Evolutionary conservation across 2,888 invertebrate genomes (phyloP).

Genomic region (Zelleria hepariella): DNA sequence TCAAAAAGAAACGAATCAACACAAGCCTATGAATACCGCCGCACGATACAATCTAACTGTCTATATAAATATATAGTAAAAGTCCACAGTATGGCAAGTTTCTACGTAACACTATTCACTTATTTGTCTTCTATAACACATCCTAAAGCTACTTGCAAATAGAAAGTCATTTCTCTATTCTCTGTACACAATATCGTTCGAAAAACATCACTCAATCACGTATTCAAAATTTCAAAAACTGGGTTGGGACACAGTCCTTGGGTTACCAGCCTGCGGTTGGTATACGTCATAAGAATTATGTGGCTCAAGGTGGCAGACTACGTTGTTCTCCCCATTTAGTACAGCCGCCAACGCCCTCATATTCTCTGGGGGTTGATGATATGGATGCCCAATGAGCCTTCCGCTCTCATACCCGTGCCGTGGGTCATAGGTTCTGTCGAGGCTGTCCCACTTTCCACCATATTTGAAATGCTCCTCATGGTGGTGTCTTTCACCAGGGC

Average conservation of each 20-base stretch:
- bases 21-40: constrained; percentile 14
- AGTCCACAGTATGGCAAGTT: constrained; percentile 70
- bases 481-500: constrained; percentile 75
- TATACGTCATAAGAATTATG: constrained; percentile 70
- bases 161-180: constrained; percentile 54
- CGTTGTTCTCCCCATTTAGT: constrained; percentile 86
- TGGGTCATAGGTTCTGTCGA: constrained; percentile 64
- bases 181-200: constrained; percentile 41
- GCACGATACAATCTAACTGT: constrained; percentile 29
- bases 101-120: constrained; percentile 61
- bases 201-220: constrained; percentile 25
- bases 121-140: constrained; percentile 37
- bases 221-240: constrained; percentile 49
- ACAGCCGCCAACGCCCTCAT: constrained; percentile 81
- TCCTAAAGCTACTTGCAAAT: constrained; percentile 60
- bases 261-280: constrained; percentile 56
- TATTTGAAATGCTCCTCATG: constrained; percentile 66
- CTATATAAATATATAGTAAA: constrained; percentile 37
- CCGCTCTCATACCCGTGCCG: constrained; percentile 62
- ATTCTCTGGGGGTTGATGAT: constrained; percentile 68
- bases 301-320: constrained; percentile 88
- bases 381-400: constrained; percentile 62
- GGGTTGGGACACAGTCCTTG: constrained; percentile 65
- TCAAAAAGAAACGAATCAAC: background rate
- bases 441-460: constrained; percentile 58